A percentile compares a stretch with the other conserved stretches of the same genome.
Conservation (phyloP, 2,888 invertebrate genomes). For the Cecidostiba fungosa region DNA sequence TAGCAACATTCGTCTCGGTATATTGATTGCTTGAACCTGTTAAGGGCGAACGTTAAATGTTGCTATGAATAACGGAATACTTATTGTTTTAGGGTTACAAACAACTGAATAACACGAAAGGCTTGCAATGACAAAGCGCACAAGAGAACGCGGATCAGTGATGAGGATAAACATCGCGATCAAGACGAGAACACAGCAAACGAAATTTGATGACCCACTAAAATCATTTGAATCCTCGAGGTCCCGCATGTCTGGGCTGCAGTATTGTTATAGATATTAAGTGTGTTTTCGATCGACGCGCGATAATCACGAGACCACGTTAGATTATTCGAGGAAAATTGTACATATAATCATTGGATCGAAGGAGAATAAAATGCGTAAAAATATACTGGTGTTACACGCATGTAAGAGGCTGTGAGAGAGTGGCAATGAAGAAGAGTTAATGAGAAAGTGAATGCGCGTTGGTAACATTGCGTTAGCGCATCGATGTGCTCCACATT, state of each 20-base stretch:
- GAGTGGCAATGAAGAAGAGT: constrained; percentile 29
- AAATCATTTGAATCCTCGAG: constrained; percentile 17
- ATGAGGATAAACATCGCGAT: constrained; percentile 33
- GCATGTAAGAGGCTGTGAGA: constrained; percentile 67
- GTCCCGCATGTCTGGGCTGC: constrained; percentile 34
- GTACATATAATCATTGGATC: constrained; percentile 65
- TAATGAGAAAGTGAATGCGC: constrained; percentile 16
- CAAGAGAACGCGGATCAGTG: constrained; percentile 48
- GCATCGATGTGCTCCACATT: constrained; percentile 2
- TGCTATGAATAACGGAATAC: not conserved
- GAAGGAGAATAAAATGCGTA: constrained; percentile 15
- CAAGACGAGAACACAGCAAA: constrained; percentile 21
- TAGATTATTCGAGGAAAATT: constrained; percentile 51
- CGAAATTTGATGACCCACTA: not conserved
- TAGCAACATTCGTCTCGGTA: constrained; percentile 16
- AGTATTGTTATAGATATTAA: constrained; percentile 47
- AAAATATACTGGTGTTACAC: constrained; percentile 51
- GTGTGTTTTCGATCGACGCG: constrained; percentile 31
- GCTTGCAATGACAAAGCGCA: constrained; percentile 67
- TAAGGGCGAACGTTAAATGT: not conserved
- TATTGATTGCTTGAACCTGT: not conserved
- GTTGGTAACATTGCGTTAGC: constrained; percentile 19
- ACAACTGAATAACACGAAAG: constrained; percentile 73
- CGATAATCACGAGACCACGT: constrained; percentile 55
- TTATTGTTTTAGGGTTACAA: constrained; percentile 75